Base-by-base conservation (phyloP, 1,140 invertebrate genomes). In the Plectrocnemia conspersa region DNA sequence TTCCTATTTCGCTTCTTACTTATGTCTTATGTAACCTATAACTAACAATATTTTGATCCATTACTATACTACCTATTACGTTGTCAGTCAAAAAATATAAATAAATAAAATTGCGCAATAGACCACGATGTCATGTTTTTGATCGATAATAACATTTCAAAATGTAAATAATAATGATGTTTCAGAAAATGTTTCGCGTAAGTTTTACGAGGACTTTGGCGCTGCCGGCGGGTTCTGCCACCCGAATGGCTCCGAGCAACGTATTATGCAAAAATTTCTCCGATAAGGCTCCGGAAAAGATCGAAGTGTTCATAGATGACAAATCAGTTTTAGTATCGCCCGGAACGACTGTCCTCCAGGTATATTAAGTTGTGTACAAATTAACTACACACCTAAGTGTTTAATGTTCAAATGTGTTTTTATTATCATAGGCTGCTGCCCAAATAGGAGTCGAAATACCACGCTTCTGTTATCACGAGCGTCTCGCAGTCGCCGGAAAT, bases 241-340 rank as follows among this genome's bases (percentile, higher is more conserved):
- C 68, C 9, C 67, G 58, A 63, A 65, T 62, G 61, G 64, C 67
- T 68, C 70, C 69, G 58, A 70, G 63, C 52, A 75, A 66, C 54
- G 64, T 64, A 49, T 67, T 66, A 29, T 67, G 69, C 38, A 66
- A 65, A 19, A 64, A 64, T 35, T 74, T 71, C 24, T 73, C 72
- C 41, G 73, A 75, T 36, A 73, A 79, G 56, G 75, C 77, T 56
- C 84, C 87, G 11, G 85, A 93, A 59, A 86, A 91, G 66, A 80
- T 99, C 47, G 97, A 99, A 79, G 88, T 99, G 10, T 99, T 97
- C 75, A 91, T 99, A 64, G 93, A 99, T 82, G 96, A 97, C 68
- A 92, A 96, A 69, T 84, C 85, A 62, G 94, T 99, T 3, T 75
- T 88, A 64, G 96, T 98, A 42, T 85, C 89, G 49, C 96, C 97